phyloP scores from a whole-genome alignment of 2,888 invertebrate species.

The Apeira syringaria region DNA sequence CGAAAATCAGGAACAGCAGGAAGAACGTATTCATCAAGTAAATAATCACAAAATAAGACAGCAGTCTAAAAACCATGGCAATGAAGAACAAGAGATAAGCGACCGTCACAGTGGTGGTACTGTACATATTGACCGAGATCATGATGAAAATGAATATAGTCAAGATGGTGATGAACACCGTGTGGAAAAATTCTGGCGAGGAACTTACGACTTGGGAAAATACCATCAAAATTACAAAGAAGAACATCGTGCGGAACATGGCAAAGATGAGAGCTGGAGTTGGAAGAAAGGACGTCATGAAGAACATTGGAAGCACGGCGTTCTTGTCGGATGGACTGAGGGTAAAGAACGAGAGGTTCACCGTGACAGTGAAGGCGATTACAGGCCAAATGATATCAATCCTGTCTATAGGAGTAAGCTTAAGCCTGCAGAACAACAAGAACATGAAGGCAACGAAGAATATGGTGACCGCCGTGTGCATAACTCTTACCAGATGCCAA shows the following conservation, averaged over 20 bases:
- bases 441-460: background rate
- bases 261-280: background rate
- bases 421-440: background rate
- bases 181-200: background rate
- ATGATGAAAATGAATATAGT: background rate
- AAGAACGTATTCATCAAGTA: no score
- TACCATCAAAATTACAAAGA: background rate
- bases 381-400: background rate
- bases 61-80: no score
- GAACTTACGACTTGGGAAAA: background rate
- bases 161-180: background rate
- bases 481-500: background rate
- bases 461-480: slow-evolving; percentile 2
- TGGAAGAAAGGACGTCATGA: background rate
- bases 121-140: background rate
- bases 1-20: no score
- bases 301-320: slow-evolving; percentile 14
- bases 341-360: background rate
- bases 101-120: background rate
- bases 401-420: background rate
- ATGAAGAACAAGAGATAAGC: background rate
- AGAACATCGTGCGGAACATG: background rate
- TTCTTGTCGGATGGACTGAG: slow-evolving; percentile 10
- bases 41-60: no score
- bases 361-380: background rate